Evolutionary conservation across 2,797 vertebrate genomes (phyloP), one percentile per base, ranked within the genome.

Genomic region (Acropternis orthonyx): DNA sequence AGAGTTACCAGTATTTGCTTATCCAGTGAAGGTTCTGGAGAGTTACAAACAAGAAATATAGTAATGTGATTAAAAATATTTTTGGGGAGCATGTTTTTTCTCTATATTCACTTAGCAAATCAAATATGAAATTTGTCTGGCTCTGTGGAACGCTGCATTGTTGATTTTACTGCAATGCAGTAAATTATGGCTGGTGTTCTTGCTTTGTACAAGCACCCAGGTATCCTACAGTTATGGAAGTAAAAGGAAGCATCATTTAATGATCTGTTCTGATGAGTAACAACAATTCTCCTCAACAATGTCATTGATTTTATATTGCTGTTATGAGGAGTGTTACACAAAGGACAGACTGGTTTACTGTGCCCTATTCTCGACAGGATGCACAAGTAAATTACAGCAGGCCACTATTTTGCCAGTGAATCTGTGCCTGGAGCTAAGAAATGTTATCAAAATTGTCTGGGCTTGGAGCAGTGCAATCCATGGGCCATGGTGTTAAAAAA

Each of bases 81-180:
- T 80, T 30, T 2, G 27, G 4, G 30, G 18, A 72, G 36, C 22
- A 48, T 20, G 21, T 90, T 90, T 93, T 51, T 55, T 79, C 19
- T 82, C 28, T 66, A 56, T 59, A 2, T 37, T 76, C 27, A 69
- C 30, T 55, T 34, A 86, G 46, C 12, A 93, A 76, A 88, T 88
- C 66, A 72, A 86, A 51, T 22, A 27, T 4, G 26, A 88, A 49
- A 69, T 84, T 77, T 93, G 18, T 26, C 55, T 68, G 79, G 41
- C 65, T 89, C 56, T 92, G 66, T 34, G 21, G 76, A 85, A 83
- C 28, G 66, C 66, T 95, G 91, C 62, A 46, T 32, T 92, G 82
- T 89, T 92, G 85, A 88, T 88, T 94, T 93, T 84, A 88, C 92
- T 91, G 93, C 92, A 94, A 44, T 91, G 93, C 91, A 96, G 87